Percentiles rank a stretch among this genome's conserved stretches.
These are phyloP conservation scores for Trissoscelio sp. DNA, from an alignment of 2,888 invertebrate genomes.

Conservation along the genomic window DNA sequence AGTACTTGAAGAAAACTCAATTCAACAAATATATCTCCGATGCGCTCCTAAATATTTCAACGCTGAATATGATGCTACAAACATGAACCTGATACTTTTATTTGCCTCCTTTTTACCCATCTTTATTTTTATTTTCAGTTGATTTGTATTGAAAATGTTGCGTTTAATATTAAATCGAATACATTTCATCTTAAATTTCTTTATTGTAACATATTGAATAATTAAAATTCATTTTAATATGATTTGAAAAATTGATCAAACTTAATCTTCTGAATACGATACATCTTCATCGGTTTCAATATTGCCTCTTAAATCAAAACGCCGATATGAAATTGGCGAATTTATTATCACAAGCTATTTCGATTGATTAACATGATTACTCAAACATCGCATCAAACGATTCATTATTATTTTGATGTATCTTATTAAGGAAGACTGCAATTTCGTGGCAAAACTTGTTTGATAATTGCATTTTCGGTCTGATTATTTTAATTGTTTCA, in stretches of 20 bases:
- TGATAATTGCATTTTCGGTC: neutral
- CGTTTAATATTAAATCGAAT: neutral
- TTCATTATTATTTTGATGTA: slow-evolving; percentile 37
- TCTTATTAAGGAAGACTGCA: slow-evolving; percentile 12
- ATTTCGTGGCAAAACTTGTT: neutral
- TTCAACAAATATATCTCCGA: slow-evolving; percentile 27
- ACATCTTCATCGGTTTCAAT: slow-evolving; percentile 14
- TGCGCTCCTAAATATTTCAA: slow-evolving; percentile 21
- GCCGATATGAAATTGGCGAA: slow-evolving; percentile 30
- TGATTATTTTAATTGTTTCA: too few species aligned
- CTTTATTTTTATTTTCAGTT: too few species aligned
- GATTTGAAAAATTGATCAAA: slow-evolving; percentile 1
- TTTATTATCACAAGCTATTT: slow-evolving; percentile 37
- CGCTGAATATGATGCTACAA: neutral
- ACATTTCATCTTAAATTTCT: too few species aligned
- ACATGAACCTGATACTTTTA: neutral
- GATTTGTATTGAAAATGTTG: too few species aligned
- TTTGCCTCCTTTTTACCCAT: neutral
- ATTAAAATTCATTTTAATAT: neutral
- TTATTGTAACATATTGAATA: too few species aligned
- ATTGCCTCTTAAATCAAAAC: slow-evolving; percentile 42
- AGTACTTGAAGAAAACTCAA: slow-evolving; percentile 29
- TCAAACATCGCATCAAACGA: slow-evolving; percentile 5
- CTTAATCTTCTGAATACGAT: neutral
- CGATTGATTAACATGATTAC: slow-evolving; percentile 43